Conservation (phyloP, 1,140 invertebrate species). For the Cydia splendana region DNA sequence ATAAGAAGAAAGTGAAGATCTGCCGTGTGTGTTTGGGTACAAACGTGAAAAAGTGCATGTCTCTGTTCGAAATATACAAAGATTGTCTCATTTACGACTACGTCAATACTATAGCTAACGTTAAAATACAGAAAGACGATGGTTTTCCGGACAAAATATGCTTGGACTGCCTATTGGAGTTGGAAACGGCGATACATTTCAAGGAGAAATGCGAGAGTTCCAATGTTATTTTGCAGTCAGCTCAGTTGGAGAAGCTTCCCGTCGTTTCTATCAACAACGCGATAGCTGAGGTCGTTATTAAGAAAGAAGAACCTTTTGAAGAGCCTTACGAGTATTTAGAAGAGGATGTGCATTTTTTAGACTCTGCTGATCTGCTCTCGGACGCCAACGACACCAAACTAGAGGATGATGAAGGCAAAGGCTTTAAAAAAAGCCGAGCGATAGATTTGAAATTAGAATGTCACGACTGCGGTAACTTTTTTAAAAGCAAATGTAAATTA, state of each 20-base stretch:
- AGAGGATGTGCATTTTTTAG: neutral
- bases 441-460: conserved; percentile 57
- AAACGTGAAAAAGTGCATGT: conserved; percentile 39
- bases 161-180: conserved; percentile 51
- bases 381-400: neutral
- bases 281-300: conserved; percentile 25
- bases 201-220: conserved; percentile 65
- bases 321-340: conserved; percentile 27
- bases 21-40: conserved; percentile 36
- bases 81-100: conserved; percentile 52
- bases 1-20: conserved; percentile 32
- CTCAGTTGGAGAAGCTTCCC: conserved; percentile 34
- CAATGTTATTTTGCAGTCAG: conserved; percentile 37
- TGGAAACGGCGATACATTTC: conserved; percentile 59
- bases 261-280: conserved; percentile 17
- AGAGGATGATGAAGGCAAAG: conserved; percentile 26
- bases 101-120: conserved; percentile 55
- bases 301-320: conserved; percentile 38
- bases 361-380: neutral
- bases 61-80: conserved; percentile 57
- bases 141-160: conserved; percentile 65
- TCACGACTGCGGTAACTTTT: conserved; percentile 60
- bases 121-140: conserved; percentile 57
- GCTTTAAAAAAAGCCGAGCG: conserved; percentile 41
- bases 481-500: conserved; percentile 70